Base-by-base conservation (phyloP, 2,113 vertebrate species). In the Atherinomorus stipes region DNA sequence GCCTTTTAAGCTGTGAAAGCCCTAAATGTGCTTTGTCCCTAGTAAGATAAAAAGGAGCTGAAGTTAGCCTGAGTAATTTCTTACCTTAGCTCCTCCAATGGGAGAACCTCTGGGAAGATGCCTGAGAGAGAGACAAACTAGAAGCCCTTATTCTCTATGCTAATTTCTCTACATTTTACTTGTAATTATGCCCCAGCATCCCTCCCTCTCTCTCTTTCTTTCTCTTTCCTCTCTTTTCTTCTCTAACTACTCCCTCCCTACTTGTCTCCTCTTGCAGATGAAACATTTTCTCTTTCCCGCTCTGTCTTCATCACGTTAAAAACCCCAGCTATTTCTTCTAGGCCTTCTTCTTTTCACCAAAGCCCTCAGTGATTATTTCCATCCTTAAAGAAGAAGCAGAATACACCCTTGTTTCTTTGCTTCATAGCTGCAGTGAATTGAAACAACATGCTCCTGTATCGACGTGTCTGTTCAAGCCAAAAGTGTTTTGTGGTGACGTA, bases 21-120 rank as follows among this genome's bases (percentile, higher is more conserved):
- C 85, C 84, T 86, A 85, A 89, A 87, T 89, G 81, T 89, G 89
- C 89, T 90, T 89, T 90, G 87, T 90, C 85, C 90, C 89, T 90
- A 86, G 77, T 86, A 89, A 91, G 87, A 90, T 91, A 77, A 91
- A 90, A 91, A 90, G 84, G 63, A 88, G 78, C 72, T 25, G 23
- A 87, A 90, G 88, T 89, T 89, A 85, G 83, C 83, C 75, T 18
- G 74, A 87, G 84, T 85, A 82, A 51, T 83, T 88, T 91, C 90
- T 89, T 90, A 91, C 88, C 85, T 90, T 86, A 57, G 71, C 88
- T 89, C 83, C 72, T 89, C 77, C 84, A 90, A 75, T 77, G 79
- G 83, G 79, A 89, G 78, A 90, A 90, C 76, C 83, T 90, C 86
- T 89, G 83, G 84, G 85, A 88, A 80, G 80, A 86, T 84, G 85